Evolutionary conservation across 2,113 vertebrate species (phyloP), one percentile per base, ranked within the genome.

Genomic region (Neolamprologus falcicula): DNA sequence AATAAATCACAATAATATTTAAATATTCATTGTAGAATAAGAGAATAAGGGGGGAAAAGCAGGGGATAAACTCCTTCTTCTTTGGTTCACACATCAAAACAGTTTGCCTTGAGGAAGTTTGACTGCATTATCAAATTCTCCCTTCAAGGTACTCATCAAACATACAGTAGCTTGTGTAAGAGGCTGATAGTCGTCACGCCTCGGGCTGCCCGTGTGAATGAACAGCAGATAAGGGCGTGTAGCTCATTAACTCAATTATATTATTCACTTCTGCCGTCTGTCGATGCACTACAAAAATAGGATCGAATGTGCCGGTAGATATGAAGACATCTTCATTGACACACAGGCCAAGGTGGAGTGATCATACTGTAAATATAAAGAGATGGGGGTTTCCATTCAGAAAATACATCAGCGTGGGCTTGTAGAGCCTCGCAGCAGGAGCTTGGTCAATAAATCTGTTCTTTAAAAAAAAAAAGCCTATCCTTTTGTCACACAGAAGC

Each of bases 211-310:
- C 19, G 21, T 89, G 21, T 89, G 83, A 95, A 93, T 86, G 91
- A 95, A 82, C 85, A 57, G 85, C 76, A 92, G 92, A 95, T 94
- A 93, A 94, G 90, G 89, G 76, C 83, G 37, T 91, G 93, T 82
- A 88, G 90, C 92, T 95, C 91, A 92, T 95, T 95, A 94, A 83
- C 86, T 91, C 92, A 92, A 89, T 94, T 89, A 92, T 71, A 93
- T 85, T 42, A 66, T 87, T 92, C 82, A 80, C 82, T 89, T 33
- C 82, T 80, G 79, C 86, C 50, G 73, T 82, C 85, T 92, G 91
- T 87, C 82, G 21, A 88, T 85, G 90, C 76, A 24, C 90, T 89
- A 78, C 42, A 17, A 81, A 78, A 92, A 92, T 37, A 45, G 63
- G 45, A 90, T 92, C 21, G 10, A 83, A 93, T 87, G 83, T 85